Percentiles rank a stretch among this genome's conserved stretches.
These are phyloP conservation scores for Drosophila mauritiana DNA, from an alignment of 1,140 invertebrate species.

Conservation along the genomic window DNA sequence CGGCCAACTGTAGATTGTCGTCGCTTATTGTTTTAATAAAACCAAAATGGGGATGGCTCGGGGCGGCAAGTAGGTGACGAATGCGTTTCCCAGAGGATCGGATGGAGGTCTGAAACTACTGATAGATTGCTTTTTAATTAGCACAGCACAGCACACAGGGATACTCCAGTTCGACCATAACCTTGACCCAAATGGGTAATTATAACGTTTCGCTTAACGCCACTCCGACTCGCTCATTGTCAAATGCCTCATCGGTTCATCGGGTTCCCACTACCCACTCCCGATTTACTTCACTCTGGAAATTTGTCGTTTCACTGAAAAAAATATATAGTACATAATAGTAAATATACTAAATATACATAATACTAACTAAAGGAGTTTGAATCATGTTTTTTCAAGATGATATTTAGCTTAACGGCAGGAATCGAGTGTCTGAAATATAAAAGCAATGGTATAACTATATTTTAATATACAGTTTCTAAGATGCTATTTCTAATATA, in stretches of 20 bases:
- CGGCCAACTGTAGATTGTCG: slow-evolving; percentile 57
- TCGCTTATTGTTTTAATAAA: slow-evolving; percentile 73
- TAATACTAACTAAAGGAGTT: too few species aligned
- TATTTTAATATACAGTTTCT: too few species aligned
- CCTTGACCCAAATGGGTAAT: slow-evolving; percentile 78
- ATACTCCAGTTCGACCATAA: slow-evolving; percentile 60
- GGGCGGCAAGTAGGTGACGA: slow-evolving; percentile 44
- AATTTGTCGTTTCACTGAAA: slow-evolving; percentile 46
- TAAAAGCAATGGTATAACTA: too few species aligned
- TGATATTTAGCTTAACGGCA: too few species aligned
- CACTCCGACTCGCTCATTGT: slow-evolving; percentile 40
- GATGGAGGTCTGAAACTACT: slow-evolving; percentile 18
- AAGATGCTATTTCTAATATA: too few species aligned
- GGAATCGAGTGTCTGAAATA: too few species aligned
- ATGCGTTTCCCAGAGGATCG: slow-evolving; percentile 35
- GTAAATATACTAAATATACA: too few species aligned
- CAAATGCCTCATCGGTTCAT: slow-evolving; percentile 40
- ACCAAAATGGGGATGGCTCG: slow-evolving; percentile 36
- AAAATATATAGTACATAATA: background rate
- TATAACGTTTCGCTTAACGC: slow-evolving; percentile 60
- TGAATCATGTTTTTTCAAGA: too few species aligned
- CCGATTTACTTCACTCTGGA: slow-evolving; percentile 46
- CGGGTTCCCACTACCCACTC: slow-evolving; percentile 40
- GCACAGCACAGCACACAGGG: slow-evolving; percentile 14
- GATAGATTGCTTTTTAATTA: slow-evolving; percentile 78